Conservation (phyloP, 2,113 vertebrate genomes). For the Pipra filicauda region DNA sequence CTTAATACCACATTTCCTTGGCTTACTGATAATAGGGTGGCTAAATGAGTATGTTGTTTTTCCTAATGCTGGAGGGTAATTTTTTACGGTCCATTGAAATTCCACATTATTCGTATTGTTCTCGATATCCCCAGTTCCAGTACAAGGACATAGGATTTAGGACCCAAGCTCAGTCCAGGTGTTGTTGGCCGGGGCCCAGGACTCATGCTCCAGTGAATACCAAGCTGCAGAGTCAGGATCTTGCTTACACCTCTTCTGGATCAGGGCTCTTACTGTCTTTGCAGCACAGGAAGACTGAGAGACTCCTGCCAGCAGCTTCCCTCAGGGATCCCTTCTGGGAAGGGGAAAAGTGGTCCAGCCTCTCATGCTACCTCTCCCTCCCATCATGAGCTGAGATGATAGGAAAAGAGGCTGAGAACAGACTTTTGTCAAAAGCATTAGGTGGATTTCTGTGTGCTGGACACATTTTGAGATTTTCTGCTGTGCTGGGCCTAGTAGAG, state of each 20-base stretch:
- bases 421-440: not conserved
- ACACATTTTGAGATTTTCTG: not conserved
- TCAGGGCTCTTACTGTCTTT: not conserved
- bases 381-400: not conserved
- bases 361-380: not conserved
- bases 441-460: not conserved
- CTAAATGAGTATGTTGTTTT: not conserved
- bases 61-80: not conserved
- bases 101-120: not conserved
- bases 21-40: not conserved
- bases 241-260: not conserved
- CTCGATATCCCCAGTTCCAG: not conserved
- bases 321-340: not conserved
- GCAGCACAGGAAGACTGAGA: not conserved
- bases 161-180: not conserved
- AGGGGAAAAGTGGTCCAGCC: not conserved
- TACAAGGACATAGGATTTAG: not conserved
- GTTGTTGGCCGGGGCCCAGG: not conserved
- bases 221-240: not conserved
- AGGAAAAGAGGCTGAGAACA: not conserved
- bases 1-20: not conserved
- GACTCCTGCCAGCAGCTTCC: not conserved
- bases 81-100: not conserved
- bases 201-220: not conserved
- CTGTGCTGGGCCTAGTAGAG: not conserved